phyloP scores from a whole-genome alignment of 2,797 vertebrate genomes.

The Streptopelia turtur region DNA sequence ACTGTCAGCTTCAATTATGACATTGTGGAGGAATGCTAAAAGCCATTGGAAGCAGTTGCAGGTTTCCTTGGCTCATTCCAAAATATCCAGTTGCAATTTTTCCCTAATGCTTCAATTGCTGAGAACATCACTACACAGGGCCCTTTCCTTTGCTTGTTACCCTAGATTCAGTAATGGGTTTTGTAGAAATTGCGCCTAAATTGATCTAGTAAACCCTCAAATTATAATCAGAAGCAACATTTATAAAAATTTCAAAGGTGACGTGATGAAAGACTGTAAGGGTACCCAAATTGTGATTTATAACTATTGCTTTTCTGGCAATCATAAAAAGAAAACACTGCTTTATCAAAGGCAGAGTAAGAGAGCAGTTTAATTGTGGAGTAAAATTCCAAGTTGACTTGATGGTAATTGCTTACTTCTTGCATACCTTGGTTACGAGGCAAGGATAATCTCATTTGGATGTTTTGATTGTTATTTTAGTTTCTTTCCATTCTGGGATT shows the following conservation, averaged over 20 bases:
- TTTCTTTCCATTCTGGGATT: neutral
- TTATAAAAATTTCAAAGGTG: neutral
- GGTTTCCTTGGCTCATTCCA: neutral
- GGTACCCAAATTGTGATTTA: neutral
- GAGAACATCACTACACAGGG: neutral
- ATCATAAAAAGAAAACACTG: neutral
- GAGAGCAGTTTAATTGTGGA: neutral
- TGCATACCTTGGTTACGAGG: neutral
- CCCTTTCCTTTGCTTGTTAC: neutral
- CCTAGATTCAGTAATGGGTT: neutral
- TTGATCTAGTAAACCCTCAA: neutral
- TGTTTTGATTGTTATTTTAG: neutral
- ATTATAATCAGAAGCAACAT: neutral
- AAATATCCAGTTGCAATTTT: neutral
- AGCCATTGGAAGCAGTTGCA: neutral
- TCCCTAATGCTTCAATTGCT: neutral
- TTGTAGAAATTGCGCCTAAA: neutral
- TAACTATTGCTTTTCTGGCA: neutral
- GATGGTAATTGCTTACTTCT: neutral
- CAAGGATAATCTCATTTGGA: neutral
- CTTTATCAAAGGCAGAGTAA: neutral
- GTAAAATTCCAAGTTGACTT: neutral
- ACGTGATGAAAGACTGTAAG: neutral
- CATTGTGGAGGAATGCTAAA: neutral
- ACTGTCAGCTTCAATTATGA: neutral